Percentiles rank a stretch among this genome's conserved stretches.
Evolutionary conservation across 2,888 invertebrate genomes (phyloP).

Genomic region (Dryadula phaetusa): DNA sequence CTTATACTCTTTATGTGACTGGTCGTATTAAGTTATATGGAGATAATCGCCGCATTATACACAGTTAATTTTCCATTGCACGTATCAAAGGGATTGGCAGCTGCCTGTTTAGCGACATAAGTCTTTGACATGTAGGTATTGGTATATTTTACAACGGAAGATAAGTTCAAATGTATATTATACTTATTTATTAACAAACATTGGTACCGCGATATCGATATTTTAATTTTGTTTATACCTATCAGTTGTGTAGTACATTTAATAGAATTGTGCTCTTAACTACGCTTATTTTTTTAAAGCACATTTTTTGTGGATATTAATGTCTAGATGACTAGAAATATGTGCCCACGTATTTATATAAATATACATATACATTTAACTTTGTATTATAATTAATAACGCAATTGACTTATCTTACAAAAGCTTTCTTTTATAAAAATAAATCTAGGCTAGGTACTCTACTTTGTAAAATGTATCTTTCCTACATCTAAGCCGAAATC

Average conservation of each 20-base stretch:
- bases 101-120: slow-evolving; percentile 60
- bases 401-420: too few relatives aligned
- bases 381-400: too few relatives aligned
- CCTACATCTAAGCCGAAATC: neutral
- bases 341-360: too few relatives aligned
- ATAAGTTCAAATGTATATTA: slow-evolving; percentile 7
- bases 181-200: neutral
- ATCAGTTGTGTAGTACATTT: too few relatives aligned
- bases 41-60: slow-evolving; percentile 82
- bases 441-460: too few relatives aligned
- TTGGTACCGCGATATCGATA: slow-evolving; percentile 20
- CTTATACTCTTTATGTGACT: slow-evolving; percentile 77
- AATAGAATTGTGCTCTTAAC: too few relatives aligned
- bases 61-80: slow-evolving; percentile 80
- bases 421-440: too few relatives aligned
- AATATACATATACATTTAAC: too few relatives aligned
- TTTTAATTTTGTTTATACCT: slow-evolving; percentile 8
- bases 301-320: too few relatives aligned
- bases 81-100: slow-evolving; percentile 66
- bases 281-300: too few relatives aligned
- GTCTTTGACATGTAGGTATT: slow-evolving; percentile 56
- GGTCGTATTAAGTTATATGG: slow-evolving; percentile 82
- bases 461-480: neutral
- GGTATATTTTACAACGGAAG: neutral
- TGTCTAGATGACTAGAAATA: too few relatives aligned